phyloP scores from a whole-genome alignment of 2,113 vertebrate species.

The Dicrurus megarhynchus region DNA sequence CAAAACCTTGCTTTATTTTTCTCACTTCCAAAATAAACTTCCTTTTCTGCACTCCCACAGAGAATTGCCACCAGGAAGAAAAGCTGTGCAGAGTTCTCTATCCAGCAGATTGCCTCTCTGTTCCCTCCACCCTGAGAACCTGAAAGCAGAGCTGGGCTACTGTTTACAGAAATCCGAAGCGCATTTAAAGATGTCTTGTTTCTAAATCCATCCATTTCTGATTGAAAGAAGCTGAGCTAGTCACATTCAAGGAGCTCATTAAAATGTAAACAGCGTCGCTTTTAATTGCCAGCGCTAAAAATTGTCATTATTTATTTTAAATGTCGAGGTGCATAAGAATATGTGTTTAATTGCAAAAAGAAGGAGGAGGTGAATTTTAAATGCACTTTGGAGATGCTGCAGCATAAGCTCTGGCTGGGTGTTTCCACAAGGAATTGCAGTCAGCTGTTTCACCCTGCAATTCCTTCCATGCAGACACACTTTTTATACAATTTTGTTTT shows the following conservation, averaged over 20 bases:
- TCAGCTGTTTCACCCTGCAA: neutral
- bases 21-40: constrained; percentile 67
- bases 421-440: neutral
- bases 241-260: constrained; percentile 33
- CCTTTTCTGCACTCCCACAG: constrained; percentile 44
- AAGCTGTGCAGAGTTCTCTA: constrained; percentile 28
- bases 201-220: constrained; percentile 42
- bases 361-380: constrained; percentile 43
- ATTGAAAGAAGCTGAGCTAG: constrained; percentile 48
- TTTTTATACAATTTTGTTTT: neutral
- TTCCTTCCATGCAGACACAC: neutral
- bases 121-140: neutral
- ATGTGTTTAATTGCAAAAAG: constrained; percentile 47
- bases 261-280: constrained; percentile 5
- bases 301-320: constrained; percentile 60
- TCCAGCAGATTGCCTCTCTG: constrained; percentile 34
- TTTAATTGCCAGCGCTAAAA: constrained; percentile 49
- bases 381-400: neutral
- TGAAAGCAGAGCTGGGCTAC: constrained; percentile 35
- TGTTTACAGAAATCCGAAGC: neutral
- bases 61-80: constrained; percentile 22
- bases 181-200: neutral
- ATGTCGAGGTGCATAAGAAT: constrained; percentile 44
- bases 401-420: neutral
- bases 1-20: constrained; percentile 52